These are phyloP conservation scores for Dicranocentrus wangi DNA, from an alignment of 2,888 invertebrate genomes.

Conservation along the genomic window DNA sequence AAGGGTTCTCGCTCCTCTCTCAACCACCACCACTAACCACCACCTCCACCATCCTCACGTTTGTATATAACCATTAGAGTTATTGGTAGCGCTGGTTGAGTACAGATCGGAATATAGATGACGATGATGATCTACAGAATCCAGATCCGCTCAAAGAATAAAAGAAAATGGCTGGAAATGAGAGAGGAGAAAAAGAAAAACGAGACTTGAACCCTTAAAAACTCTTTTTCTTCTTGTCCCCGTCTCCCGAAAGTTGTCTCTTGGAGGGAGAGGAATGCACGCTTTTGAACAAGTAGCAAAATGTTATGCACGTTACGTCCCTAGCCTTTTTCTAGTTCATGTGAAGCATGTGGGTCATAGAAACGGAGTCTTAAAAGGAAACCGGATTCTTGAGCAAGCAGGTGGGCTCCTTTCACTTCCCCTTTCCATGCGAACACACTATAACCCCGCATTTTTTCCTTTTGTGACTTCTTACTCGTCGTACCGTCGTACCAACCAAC, in stretches of 20 bases:
- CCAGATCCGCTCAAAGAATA: conserved; percentile 22
- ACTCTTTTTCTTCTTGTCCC: conserved; percentile 11
- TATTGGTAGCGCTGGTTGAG: conserved; percentile 10
- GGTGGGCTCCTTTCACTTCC: conserved; percentile 31
- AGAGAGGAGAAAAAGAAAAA: conserved; percentile 29
- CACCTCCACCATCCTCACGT: too few relatives aligned
- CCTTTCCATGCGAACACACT: not conserved
- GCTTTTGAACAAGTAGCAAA: conserved; percentile 20
- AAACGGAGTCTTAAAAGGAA: conserved; percentile 9
- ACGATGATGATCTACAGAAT: conserved; percentile 29
- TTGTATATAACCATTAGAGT: too few relatives aligned
- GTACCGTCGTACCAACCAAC: too few relatives aligned
- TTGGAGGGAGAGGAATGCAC: not conserved
- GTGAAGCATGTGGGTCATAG: conserved; percentile 36
- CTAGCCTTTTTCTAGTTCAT: not conserved
- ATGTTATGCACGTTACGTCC: not conserved
- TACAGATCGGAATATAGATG: conserved; percentile 41
- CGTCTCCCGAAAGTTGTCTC: not conserved
- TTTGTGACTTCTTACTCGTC: not conserved
- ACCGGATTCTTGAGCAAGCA: conserved; percentile 29
- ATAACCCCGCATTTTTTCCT: not conserved
- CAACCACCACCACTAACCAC: not conserved
- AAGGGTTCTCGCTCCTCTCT: too few relatives aligned
- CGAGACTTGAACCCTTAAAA: conserved; percentile 54
- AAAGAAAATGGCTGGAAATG: conserved; percentile 19